These are phyloP conservation scores for Bovichtus variegatus DNA, from an alignment of 2,797 vertebrate genomes.

Conservation along the genomic window DNA sequence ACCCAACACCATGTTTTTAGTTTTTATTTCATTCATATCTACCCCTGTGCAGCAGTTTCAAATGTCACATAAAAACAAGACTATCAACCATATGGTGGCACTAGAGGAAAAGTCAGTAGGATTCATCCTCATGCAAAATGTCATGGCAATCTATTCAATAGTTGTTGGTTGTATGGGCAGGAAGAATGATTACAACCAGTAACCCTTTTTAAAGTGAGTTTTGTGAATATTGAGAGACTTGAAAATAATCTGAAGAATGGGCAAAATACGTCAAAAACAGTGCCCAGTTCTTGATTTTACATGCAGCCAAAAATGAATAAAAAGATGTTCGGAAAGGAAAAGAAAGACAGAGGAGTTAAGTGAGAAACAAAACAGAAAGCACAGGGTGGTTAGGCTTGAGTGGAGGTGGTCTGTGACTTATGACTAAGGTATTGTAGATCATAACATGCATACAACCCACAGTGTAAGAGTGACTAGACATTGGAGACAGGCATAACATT, in stretches of 20 bases:
- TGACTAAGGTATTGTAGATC: neutral
- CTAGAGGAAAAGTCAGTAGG: neutral
- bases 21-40: too few species aligned
- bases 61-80: neutral
- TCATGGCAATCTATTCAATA: neutral
- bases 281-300: neutral
- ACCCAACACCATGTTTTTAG: too few species aligned
- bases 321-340: neutral
- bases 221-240: neutral
- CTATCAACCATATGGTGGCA: neutral
- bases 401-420: neutral
- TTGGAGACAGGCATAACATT: neutral
- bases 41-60: too few species aligned
- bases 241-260: neutral
- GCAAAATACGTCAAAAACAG: neutral
- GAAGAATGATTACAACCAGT: neutral
- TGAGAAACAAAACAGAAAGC: neutral
- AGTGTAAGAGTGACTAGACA: slow-evolving; percentile 17
- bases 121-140: neutral
- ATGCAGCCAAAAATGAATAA: neutral
- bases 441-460: neutral
- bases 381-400: too few species aligned
- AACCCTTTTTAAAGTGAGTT: neutral
- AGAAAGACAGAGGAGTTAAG: neutral
- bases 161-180: neutral